Evolutionary conservation across 2,888 invertebrate genomes (phyloP), one percentile per base, ranked within the genome.

Genomic region (Catocala nupta): DNA sequence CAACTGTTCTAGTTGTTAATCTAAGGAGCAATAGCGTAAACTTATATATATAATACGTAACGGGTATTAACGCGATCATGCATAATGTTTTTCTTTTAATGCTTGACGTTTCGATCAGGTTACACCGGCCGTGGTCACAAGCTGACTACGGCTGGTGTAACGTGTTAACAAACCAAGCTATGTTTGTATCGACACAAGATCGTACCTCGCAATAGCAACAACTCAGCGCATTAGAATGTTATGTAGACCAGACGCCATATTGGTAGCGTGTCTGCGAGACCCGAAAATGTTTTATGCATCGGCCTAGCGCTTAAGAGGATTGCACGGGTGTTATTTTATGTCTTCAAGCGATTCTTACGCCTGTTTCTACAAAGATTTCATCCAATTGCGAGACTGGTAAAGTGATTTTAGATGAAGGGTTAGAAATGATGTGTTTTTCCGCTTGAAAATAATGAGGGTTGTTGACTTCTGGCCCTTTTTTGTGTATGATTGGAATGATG

Each of bases 201-300:
- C 81, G 70, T 77, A 36, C 47, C 64, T 74, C 65, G 3, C 2
- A 36, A 71, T 69, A 42, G 59, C 16, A 42, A 9, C 53, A 39
- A 45, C 63, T 8, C 63, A 61, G 13, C 65, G 67, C 82, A 83
- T 84, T 81, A 82, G 83, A 84, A 83, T 81, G 81, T 82, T 78
- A 81, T 79, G 77, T 81, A 78, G 73, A 70, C 70, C 67, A 64
- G 73, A 54, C 74, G 77, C 79, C 79, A 81, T 82, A 83, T 82
- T 82, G 82, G 79, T 70, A 68, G 80, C 70, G 75, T 77, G 75
- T 80, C 76, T 80, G 77, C 67, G 73, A 67, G 68, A 70, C 80
- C 73, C 82, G 68, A 81, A 84, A 81, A 86, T 86, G 84, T 85
- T 85, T 86, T 84, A 86, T 85, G 83, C 84, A 84, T 65, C 77